These are phyloP conservation scores for Scaptomyza caliginosa DNA, from an alignment of 2,888 invertebrate genomes.

Conservation along the genomic window DNA sequence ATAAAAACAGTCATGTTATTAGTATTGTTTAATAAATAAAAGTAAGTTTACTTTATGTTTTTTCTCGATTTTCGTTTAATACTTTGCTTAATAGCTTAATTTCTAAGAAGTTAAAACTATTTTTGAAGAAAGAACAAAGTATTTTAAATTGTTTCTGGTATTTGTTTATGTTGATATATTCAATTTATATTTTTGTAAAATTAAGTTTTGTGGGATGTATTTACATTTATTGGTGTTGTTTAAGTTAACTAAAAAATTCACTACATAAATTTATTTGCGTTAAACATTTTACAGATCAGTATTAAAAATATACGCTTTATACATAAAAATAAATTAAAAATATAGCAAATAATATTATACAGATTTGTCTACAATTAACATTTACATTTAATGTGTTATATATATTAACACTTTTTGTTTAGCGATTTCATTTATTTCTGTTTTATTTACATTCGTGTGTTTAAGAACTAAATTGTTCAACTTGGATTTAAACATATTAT, in stretches of 20 bases:
- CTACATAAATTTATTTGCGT: slow-evolving; percentile 21
- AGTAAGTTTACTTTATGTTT: slow-evolving; percentile 5
- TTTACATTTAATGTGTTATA: background rate
- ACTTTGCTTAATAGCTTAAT: slow-evolving; percentile 26
- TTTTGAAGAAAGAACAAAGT: too few species aligned
- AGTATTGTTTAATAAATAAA: too few species aligned
- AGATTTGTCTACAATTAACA: too few species aligned
- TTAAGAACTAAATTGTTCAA: slow-evolving; percentile 67
- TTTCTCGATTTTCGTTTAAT: slow-evolving; percentile 41
- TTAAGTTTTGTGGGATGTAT: slow-evolving; percentile 6
- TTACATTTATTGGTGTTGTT: slow-evolving; percentile 8
- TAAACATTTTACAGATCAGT: background rate
- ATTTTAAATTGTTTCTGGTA: too few species aligned
- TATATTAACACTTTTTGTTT: too few species aligned
- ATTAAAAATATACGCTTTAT: background rate
- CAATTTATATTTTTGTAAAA: background rate
- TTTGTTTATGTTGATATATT: background rate
- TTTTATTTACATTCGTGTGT: background rate
- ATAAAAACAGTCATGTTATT: too few species aligned
- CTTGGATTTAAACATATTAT: slow-evolving; percentile 73
- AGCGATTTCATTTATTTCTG: background rate
- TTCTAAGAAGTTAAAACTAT: slow-evolving; percentile 9
- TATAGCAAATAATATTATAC: background rate
- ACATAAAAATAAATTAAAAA: background rate
- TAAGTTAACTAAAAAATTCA: slow-evolving; percentile 26